Conservation (phyloP, 1,140 invertebrate species). For the Brachionus paranguensis region DNA sequence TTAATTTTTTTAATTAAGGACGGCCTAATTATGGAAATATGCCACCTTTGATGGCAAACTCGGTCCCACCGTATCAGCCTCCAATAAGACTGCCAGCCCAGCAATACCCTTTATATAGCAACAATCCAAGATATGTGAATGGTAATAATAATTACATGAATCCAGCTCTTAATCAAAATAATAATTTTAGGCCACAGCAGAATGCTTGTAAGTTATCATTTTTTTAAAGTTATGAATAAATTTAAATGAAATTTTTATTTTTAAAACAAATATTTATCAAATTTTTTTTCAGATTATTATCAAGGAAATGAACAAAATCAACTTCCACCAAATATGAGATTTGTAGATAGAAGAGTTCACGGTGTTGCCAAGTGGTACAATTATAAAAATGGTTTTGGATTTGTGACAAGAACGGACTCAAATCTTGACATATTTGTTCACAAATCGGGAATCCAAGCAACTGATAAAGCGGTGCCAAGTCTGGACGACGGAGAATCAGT, state of each 20-base stretch:
- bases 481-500: constrained; percentile 82
- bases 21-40: not conserved
- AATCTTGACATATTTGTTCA: constrained; percentile 99
- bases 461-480: constrained; percentile 92
- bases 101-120: not conserved
- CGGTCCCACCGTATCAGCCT: not conserved
- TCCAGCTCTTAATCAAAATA: not conserved
- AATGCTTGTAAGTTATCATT: not conserved
- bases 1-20: not conserved
- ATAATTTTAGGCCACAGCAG: not conserved
- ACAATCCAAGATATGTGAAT: not conserved
- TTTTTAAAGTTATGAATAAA: not conserved
- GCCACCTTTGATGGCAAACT: not conserved
- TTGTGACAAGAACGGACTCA: constrained; percentile 89
- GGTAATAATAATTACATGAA: not conserved
- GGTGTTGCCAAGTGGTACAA: constrained; percentile 97
- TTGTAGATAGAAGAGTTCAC: not conserved
- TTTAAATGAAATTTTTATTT: not conserved
- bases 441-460: constrained; percentile 83
- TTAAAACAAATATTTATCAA: not conserved
- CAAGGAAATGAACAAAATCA: not conserved
- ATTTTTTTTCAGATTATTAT: constrained; percentile 6
- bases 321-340: constrained; percentile 16
- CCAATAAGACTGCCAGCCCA: not conserved
- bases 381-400: constrained; percentile 98